Evolutionary conservation across 2,797 vertebrate genomes (phyloP).

Genomic region (Lepidocolaptes lacrymiger): DNA sequence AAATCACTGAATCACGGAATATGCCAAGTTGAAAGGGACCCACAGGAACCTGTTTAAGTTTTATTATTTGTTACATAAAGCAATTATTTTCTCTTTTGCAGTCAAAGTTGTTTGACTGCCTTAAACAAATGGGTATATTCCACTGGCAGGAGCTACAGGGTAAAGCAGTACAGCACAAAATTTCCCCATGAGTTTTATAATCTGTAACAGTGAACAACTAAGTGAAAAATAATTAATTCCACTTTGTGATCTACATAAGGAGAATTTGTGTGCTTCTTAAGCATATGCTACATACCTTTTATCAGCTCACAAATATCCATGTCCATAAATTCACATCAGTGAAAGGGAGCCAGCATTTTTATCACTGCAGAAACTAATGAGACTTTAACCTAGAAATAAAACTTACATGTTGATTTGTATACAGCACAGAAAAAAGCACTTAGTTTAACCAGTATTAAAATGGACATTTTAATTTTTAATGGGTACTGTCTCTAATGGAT

Average conservation of each 20-base stretch:
- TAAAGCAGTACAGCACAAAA: neutral
- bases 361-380: conserved; percentile 80
- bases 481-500: neutral
- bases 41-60: neutral
- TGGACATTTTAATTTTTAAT: neutral
- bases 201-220: neutral
- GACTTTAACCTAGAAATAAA: conserved; percentile 27
- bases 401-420: neutral
- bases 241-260: neutral
- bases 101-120: neutral
- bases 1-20: neutral
- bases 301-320: conserved; percentile 94
- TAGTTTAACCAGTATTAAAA: neutral
- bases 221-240: neutral
- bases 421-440: neutral
- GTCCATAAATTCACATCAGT: conserved; percentile 91
- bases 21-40: neutral
- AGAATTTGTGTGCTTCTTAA: neutral
- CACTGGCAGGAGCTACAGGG: neutral
- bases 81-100: neutral
- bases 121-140: neutral
- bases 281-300: conserved; percentile 78
- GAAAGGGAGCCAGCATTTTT: conserved; percentile 86
- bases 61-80: neutral
- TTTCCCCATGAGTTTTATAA: neutral